phyloP scores from a whole-genome alignment of 2,797 vertebrate species.

The Cuniculus paca region DNA sequence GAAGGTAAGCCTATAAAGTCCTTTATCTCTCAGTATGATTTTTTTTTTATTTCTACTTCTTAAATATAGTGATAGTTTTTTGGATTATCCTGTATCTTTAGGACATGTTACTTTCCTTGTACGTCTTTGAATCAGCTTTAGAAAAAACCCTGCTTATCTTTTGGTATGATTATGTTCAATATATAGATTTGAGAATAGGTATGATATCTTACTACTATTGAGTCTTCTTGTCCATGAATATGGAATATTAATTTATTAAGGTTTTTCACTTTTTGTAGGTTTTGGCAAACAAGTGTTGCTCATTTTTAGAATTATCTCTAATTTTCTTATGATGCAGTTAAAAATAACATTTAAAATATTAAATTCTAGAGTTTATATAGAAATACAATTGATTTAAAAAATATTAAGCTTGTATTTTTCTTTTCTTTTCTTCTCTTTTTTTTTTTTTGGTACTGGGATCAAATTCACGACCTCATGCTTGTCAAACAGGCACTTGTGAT shows the following conservation, averaged over 20 bases:
- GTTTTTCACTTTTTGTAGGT: conserved; percentile 12
- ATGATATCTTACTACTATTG: not conserved
- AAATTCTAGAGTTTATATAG: not conserved
- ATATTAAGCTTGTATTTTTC: not conserved
- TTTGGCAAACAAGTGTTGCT: not conserved
- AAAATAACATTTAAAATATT: not conserved
- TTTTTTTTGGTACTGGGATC: no score
- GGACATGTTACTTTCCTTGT: conserved; percentile 13
- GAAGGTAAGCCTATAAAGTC: not conserved
- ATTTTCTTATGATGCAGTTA: not conserved
- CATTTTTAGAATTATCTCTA: not conserved
- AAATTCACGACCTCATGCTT: no score
- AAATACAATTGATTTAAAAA: not conserved
- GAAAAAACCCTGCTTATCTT: not conserved
- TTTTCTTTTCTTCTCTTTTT: no score
- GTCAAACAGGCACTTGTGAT: no score
- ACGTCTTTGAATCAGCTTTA: not conserved
- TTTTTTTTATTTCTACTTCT: not conserved
- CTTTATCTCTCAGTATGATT: not conserved
- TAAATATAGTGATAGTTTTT: conserved; percentile 11
- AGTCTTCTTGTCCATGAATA: not conserved
- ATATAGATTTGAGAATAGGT: not conserved
- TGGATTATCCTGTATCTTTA: not conserved
- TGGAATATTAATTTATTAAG: not conserved
- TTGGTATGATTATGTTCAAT: not conserved